Conservation (phyloP, 2,113 vertebrate species). For the Chroicocephalus ridibundus region DNA sequence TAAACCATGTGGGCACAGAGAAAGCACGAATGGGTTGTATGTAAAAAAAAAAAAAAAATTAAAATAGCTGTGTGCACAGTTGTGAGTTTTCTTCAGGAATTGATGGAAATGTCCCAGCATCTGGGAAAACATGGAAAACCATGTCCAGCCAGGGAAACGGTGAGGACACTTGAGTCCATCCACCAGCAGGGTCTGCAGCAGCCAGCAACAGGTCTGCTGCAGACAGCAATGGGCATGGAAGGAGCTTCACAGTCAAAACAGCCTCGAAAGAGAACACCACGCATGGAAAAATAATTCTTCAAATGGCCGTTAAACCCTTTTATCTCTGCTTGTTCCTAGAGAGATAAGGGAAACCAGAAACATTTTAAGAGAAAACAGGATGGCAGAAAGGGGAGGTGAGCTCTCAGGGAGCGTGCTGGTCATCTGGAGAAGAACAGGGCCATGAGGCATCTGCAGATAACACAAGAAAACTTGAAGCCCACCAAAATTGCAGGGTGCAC, state of each 20-base stretch:
- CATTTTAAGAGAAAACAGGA: neutral
- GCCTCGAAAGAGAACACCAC: neutral
- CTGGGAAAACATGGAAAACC: neutral
- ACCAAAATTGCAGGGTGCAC: neutral
- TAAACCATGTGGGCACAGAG: neutral
- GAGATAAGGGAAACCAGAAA: neutral
- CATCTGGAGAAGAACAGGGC: neutral
- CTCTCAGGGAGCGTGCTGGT: accelerated
- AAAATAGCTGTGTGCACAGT: neutral
- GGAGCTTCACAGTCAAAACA: neutral
- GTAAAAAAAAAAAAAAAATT: no score
- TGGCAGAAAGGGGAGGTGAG: neutral
- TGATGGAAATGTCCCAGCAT: neutral
- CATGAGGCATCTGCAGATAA: neutral
- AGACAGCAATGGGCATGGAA: neutral
- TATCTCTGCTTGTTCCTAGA: neutral
- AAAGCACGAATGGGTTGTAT: neutral
- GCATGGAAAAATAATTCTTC: neutral
- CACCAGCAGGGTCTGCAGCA: neutral
- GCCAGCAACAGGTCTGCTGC: neutral
- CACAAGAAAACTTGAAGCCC: neutral
- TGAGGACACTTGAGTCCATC: neutral
- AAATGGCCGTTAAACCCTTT: neutral
- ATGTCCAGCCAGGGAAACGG: accelerated
- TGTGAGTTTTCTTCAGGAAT: neutral